Conservation (phyloP, 2,797 vertebrate genomes). For the Sphenodon punctatus region DNA sequence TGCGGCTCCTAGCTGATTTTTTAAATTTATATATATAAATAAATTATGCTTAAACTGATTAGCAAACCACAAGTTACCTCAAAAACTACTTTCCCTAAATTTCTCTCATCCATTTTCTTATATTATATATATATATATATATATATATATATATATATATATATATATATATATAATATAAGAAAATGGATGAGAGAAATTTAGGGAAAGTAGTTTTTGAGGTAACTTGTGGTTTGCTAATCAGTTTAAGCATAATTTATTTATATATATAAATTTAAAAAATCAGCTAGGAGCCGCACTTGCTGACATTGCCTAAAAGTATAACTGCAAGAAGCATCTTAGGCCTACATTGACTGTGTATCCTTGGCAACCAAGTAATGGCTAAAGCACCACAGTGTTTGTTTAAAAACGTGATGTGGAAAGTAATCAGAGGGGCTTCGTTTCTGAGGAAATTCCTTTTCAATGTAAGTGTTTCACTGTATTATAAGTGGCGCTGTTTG, state of each 20-base stretch:
- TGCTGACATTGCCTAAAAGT: slow-evolving; percentile 15
- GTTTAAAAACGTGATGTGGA: slow-evolving; percentile 79
- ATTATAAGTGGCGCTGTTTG: slow-evolving; percentile 41
- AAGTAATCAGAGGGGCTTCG: slow-evolving; percentile 68
- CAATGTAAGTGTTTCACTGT: slow-evolving; percentile 53
- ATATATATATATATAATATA: no score
- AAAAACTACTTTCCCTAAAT: background rate
- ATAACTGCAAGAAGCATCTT: slow-evolving; percentile 60
- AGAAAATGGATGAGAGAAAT: no score
- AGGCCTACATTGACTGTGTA: slow-evolving; percentile 73
- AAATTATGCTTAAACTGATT: background rate
- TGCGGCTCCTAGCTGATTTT: no score
- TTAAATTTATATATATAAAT: no score
- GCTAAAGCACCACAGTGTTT: slow-evolving; percentile 74
- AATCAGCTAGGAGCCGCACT: background rate
- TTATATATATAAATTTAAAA: no score
- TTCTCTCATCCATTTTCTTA: background rate
- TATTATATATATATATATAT: no score
- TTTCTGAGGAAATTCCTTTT: slow-evolving; percentile 57
- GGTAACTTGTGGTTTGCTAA: no score
- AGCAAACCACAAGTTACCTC: background rate
- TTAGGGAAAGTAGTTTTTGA: no score
- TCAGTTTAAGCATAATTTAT: no score
- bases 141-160: no score
- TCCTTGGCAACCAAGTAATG: slow-evolving; percentile 82